These are phyloP conservation scores for Hesperia comma DNA, from an alignment of 2,888 invertebrate species.

Conservation along the genomic window DNA sequence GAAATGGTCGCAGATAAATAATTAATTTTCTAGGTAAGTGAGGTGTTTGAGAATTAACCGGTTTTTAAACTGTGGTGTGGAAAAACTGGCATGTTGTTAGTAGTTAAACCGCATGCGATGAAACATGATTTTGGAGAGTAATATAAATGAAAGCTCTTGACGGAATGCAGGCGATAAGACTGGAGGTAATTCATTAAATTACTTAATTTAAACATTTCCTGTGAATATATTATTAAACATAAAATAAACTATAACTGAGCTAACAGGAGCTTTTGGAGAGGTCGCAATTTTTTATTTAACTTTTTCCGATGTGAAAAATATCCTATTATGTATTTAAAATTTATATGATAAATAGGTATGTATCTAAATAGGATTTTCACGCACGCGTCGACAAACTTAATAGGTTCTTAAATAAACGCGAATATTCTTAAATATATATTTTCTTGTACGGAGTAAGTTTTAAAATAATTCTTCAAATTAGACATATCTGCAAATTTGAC, in stretches of 20 bases:
- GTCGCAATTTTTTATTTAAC: conserved; percentile 10
- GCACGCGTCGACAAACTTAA: too few relatives aligned
- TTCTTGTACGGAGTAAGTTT: too few relatives aligned
- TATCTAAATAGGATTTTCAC: too few relatives aligned
- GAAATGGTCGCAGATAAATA: conserved; percentile 49
- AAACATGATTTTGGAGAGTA: conserved; percentile 50
- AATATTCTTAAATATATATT: too few relatives aligned
- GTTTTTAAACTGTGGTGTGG: conserved; percentile 72
- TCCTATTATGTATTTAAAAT: too few relatives aligned
- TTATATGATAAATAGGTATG: too few relatives aligned
- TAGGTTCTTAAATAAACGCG: too few relatives aligned
- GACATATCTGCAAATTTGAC: too few relatives aligned
- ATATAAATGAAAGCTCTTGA: conserved; percentile 45
- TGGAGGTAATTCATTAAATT: conserved; percentile 45
- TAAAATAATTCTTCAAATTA: too few relatives aligned
- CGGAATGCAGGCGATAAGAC: conserved; percentile 51
- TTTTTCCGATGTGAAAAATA: background rate
- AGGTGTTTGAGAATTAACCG: conserved; percentile 69
- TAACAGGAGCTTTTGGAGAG: conserved; percentile 25
- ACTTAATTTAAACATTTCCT: conserved; percentile 10
- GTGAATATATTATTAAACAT: conserved; percentile 1
- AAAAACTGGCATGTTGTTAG: conserved; percentile 65
- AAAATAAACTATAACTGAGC: conserved; percentile 14
- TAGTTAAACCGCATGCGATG: conserved; percentile 68
- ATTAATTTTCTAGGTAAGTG: conserved; percentile 73